Evolutionary conservation across 2,113 vertebrate genomes (phyloP).

Genomic region (Hippotragus niger): DNA sequence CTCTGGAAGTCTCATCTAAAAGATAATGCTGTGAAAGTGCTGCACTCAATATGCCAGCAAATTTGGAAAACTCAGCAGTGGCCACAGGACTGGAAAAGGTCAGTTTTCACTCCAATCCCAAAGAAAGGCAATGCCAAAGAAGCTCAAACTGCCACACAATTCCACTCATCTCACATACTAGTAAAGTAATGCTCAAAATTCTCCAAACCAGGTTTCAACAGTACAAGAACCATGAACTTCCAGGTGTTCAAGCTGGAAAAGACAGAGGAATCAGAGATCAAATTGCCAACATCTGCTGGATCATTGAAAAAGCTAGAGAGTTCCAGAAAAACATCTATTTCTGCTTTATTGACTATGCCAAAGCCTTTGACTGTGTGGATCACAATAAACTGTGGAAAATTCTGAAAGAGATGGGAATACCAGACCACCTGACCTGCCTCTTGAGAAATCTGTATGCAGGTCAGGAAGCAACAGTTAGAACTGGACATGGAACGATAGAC

Average conservation of each 20-base stretch:
- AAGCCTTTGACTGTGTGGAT: neutral
- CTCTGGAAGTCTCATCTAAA: neutral
- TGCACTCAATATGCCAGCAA: neutral
- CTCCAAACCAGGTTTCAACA: neutral
- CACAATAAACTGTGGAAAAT: neutral
- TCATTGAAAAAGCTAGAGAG: neutral
- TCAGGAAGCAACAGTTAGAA: neutral
- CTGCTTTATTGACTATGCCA: neutral
- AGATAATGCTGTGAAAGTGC: neutral
- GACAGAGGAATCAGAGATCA: neutral
- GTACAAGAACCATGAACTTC: neutral
- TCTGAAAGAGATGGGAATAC: neutral
- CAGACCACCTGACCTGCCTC: neutral
- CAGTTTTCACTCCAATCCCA: neutral
- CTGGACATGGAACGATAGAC: neutral
- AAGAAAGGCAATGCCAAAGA: neutral
- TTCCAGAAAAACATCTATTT: neutral
- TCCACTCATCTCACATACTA: neutral
- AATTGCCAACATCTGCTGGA: neutral
- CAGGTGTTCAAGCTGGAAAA: neutral
- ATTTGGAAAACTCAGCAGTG: neutral
- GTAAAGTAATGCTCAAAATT: neutral
- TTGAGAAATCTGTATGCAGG: neutral
- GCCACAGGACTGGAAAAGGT: neutral
- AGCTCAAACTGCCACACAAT: neutral